Evolutionary conservation across 2,888 invertebrate genomes (phyloP), one percentile per base, ranked within the genome.

Genomic region (Ormyrus thymus): DNA sequence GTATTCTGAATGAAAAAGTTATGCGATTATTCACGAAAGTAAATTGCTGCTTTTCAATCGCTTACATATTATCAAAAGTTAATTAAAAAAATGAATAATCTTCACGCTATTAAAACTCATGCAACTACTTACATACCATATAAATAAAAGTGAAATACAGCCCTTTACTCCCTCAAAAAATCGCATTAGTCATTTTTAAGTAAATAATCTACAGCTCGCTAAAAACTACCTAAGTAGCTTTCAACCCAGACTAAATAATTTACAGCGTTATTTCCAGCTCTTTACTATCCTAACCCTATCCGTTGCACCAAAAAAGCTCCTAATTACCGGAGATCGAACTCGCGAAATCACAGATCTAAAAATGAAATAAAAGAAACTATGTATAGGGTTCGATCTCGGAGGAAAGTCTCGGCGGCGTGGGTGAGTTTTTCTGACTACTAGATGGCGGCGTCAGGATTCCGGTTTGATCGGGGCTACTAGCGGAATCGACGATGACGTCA

Each of bases 361-460:
- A 29, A 29, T 56, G 9, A 56, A 45, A 61, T 61, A 46, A 68
- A 66, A 15, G 7, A n/a, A 56, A 68, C 59, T 78, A 89, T 83
- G 89, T 89, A 79, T 89, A 88, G 15, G 89, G 86, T 74, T 89
- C 88, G 56, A 87, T 82, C 68, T 87, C 86, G 11, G 86, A 84
- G 3, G 86, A 84, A 55, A 84, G 84, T 46, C 86, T 85, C 4
- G 88, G 84, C 4, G 88, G 85, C 59, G 86, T 84, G 0, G 89
- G 86, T 59, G 89, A 88, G 82, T 87, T 88, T 78, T 90, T 90
- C 84, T 90, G 89, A 83, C 88, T 89, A 82, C 90, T 90, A 55
- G 90, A 90, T 0, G 91, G 91, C 13, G 91, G 91, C 6, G 90
- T 91, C 65, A 90, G 84, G 55, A 90, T 86, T 6, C 87, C 88